These are phyloP conservation scores for Remorina albescens DNA, from an alignment of 2,797 vertebrate species.

Conservation along the genomic window DNA sequence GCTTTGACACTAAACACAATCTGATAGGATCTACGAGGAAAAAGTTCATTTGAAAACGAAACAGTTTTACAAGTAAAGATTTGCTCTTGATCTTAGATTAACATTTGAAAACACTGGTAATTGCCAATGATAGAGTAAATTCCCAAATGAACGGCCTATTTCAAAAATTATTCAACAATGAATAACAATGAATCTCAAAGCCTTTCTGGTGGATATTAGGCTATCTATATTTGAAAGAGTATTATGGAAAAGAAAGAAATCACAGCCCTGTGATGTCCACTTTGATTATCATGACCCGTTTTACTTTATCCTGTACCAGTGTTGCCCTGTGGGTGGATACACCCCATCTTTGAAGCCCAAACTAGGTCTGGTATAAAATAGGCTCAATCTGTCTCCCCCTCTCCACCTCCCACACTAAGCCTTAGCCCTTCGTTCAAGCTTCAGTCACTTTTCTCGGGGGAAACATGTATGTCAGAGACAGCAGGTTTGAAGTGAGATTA, in stretches of 20 bases:
- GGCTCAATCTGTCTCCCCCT: conserved; percentile 72
- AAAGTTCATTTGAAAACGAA: conserved; percentile 16
- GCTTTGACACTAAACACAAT: conserved; percentile 27
- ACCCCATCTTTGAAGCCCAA: conserved; percentile 64
- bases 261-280: conserved; percentile 34
- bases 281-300: conserved; percentile 48
- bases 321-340: conserved; percentile 71
- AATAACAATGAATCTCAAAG: conserved; percentile 2
- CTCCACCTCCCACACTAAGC: conserved; percentile 76
- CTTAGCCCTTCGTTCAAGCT: conserved; percentile 73
- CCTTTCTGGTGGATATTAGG: background rate
- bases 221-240: no score
- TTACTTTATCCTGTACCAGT: conserved; percentile 43
- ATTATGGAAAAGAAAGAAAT: conserved; percentile 24
- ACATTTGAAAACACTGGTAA: background rate
- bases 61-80: conserved; percentile 15
- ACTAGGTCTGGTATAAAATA: conserved; percentile 70
- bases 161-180: conserved; percentile 9
- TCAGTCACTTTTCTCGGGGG: conserved; percentile 77
- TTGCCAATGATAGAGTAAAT: background rate
- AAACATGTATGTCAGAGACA: conserved; percentile 81
- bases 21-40: conserved; percentile 5
- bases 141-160: background rate
- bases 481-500: conserved; percentile 85
- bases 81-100: conserved; percentile 16